Evolutionary conservation across 2,888 invertebrate species (phyloP), one percentile per base, ranked within the genome.

Genomic region (Drosophila sordidula): DNA sequence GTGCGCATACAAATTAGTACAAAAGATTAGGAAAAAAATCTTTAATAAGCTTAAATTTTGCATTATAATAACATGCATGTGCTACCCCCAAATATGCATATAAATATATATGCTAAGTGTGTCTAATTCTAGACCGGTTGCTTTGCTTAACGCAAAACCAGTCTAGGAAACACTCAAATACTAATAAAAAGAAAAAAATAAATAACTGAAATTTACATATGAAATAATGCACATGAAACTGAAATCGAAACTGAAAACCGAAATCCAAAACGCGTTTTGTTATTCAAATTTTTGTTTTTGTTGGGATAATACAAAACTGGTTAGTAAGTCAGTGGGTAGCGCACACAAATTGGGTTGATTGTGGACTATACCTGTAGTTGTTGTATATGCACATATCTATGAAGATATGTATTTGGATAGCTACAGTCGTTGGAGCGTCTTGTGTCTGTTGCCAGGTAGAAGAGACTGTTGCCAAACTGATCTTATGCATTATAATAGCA

Each of bases 241-340:
- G 78, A 87, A 82, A 87, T 76, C 78, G 73, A 82, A 85, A 82
- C 70, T 66, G 72, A 78, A 75, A 72, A 61, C 82, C 38, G 56
- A 77, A 76, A 74, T 57, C 44, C 52, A 56, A 73, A 84, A 81
- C 86, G 81, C 81, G 81, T 82, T 82, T 83, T 80, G 80, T 78
- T 86, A 86, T 83, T 86, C 74, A 83, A 83, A 80, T 78, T 83
- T 42, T 57, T 58, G 36, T 41, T 74, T 41, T 42, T 65, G 56
- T 51, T 76, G 76, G 66, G 62, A 61, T 83, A 63, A 79, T 75
- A 44, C 50, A 44, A 78, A 87, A 89, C 88, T 87, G 86, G 89
- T 87, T 89, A 89, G 86, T 87, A 87, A 87, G 87, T 89, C 87
- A 87, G 80, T 87, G 84, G 89, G 87, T 89, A 83, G 81, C 52